Base-by-base conservation (phyloP, 2,113 vertebrate species). In the Tachysurus fulvidraco region DNA sequence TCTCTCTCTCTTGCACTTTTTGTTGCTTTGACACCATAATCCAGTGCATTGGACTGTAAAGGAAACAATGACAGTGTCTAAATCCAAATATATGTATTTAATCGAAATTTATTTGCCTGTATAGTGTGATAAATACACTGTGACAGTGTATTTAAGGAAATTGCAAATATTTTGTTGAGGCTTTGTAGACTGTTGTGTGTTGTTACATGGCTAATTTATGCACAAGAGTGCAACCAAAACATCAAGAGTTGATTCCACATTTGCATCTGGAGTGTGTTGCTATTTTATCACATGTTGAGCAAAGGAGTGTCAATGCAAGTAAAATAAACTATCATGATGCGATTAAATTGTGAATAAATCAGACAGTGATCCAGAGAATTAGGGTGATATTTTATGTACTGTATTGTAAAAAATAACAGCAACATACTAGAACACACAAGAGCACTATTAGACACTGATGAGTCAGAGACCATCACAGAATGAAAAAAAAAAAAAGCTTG, bases 261-360 rank as follows among this genome's bases (percentile, higher is more conserved):
- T 54, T 69, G 81, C 46, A 54, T 83, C 25, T 83, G 64, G n/a
- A 69, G n/a, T 69, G 64, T 25, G n/a, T 3, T 69, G 44, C 14
- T 83, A 25, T 83, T 69, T 50, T 83, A 17, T 83, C 28, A 54
- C 62, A 55, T 54, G 25, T 25, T 14, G 25, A 55, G 41, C 36
- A 36, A 19, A 67, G 50, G 60, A 83, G 19, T 11, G n/a, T 25
- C 21, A 81, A 6, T 81, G 79, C 19, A 60, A 81, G 57, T 81
- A 81, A 81, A 81, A 46, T 25, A 81, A 62, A 81, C 57, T 44
- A 46, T 23, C 36, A 60, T 41, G 11, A 44, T 23, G 21, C 17
- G 62, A 81, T n/a, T n/a, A n/a, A 60, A 62, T 59, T 36, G 5
- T 81, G 23, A 46, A 62, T 81, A 59, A 81, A 62, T 81, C 57